A percentile compares a stretch with the other conserved stretches of the same genome.
Conservation (phyloP, 2,797 vertebrate genomes). For the Mustela erminea region DNA sequence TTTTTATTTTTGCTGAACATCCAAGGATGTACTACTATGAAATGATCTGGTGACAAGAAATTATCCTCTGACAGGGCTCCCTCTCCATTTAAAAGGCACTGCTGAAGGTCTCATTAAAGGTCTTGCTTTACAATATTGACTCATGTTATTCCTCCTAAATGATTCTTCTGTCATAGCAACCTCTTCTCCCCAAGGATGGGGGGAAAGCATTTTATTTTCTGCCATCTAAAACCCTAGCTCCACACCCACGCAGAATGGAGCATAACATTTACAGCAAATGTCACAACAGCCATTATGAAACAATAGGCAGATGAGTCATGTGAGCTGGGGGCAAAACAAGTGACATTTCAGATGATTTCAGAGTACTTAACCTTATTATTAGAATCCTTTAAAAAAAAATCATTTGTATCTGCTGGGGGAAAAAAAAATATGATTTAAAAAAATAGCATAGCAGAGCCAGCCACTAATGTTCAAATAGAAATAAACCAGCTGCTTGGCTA, state of each 20-base stretch:
- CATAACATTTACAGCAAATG: slow-evolving; percentile 84
- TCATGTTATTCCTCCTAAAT: slow-evolving; percentile 83
- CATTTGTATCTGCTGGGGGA: slow-evolving; percentile 71
- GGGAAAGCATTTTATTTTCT: slow-evolving; percentile 81
- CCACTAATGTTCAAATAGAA: slow-evolving; percentile 77
- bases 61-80: neutral
- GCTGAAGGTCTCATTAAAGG: slow-evolving; percentile 67
- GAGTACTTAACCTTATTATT: slow-evolving; percentile 86
- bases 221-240: slow-evolving; percentile 77
- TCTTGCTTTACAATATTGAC: slow-evolving; percentile 80
- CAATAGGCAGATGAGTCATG: slow-evolving; percentile 85
- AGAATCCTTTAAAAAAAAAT: slow-evolving; percentile 78
- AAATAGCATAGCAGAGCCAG: slow-evolving; percentile 73
- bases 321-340: slow-evolving; percentile 77
- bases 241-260: slow-evolving; percentile 82
- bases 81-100: slow-evolving; percentile 65
- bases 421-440: slow-evolving; percentile 82
- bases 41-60: neutral
- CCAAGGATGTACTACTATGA: slow-evolving; percentile 11
- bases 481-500: slow-evolving; percentile 78
- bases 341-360: slow-evolving; percentile 81
- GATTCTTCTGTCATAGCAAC: slow-evolving; percentile 82
- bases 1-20: neutral
- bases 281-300: slow-evolving; percentile 85
- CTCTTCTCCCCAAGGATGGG: slow-evolving; percentile 72